Conservation (phyloP, 2,113 vertebrate genomes). For the Progne subis region DNA sequence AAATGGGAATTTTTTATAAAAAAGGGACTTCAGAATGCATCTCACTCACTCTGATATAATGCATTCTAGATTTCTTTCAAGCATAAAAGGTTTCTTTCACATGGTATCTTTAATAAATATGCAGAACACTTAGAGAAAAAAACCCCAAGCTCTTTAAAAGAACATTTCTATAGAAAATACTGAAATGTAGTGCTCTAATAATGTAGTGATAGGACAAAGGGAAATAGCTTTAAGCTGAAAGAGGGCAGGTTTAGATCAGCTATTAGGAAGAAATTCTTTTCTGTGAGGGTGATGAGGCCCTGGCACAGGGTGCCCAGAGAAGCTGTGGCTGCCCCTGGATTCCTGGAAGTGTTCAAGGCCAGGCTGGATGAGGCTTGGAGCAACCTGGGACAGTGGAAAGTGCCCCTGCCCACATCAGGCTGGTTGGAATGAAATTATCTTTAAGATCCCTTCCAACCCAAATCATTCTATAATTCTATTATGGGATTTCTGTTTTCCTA, state of each 20-base stretch:
- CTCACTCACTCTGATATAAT: neutral
- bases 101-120: neutral
- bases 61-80: neutral
- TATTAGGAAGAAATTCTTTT: neutral
- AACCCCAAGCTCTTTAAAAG: accelerated
- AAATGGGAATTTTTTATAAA: neutral
- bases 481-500: neutral
- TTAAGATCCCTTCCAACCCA: neutral
- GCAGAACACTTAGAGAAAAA: neutral
- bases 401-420: neutral
- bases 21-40: neutral
- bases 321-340: neutral
- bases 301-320: neutral
- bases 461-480: neutral
- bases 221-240: neutral
- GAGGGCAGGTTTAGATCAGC: neutral
- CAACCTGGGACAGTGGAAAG: accelerated
- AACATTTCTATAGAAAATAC: neutral
- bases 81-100: neutral
- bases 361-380: accelerated
- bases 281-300: neutral
- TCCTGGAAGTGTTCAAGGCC: neutral
- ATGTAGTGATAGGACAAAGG: neutral
- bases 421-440: neutral
- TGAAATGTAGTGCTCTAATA: neutral